Conservation (phyloP, 2,797 vertebrate species). For the Chromobotia macracanthus region DNA sequence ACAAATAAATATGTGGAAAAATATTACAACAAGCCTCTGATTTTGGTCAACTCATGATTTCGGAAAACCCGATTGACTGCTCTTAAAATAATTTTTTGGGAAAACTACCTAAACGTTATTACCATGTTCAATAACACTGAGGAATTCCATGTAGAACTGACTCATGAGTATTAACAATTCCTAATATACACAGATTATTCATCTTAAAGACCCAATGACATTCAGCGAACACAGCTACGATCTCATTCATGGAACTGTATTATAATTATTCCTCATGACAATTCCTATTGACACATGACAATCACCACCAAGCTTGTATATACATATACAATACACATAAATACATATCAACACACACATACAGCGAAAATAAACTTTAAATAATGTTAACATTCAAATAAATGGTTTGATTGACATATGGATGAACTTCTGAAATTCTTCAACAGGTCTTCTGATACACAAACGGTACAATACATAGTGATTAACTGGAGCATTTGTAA, state of each 20-base stretch:
- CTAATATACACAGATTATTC: not conserved
- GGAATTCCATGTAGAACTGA: not conserved
- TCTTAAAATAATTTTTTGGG: too few relatives aligned
- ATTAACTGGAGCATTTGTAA: not conserved
- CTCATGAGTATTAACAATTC: not conserved
- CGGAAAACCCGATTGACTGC: not conserved
- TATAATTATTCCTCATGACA: not conserved
- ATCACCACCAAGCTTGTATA: not conserved
- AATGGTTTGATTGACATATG: too few relatives aligned
- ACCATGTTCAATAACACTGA: too few relatives aligned
- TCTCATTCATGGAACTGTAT: not conserved
- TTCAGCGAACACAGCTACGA: not conserved
- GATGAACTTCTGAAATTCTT: too few relatives aligned
- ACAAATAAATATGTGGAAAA: conserved; percentile 9
- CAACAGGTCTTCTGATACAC: too few relatives aligned
- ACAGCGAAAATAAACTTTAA: not conserved
- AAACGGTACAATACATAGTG: not conserved
- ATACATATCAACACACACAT: not conserved
- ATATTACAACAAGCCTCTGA: not conserved
- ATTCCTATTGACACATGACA: not conserved
- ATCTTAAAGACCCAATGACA: not conserved
- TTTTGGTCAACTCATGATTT: conserved; percentile 5
- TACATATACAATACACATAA: conserved; percentile 23
- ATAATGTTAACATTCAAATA: not conserved
- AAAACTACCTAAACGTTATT: too few relatives aligned